Conservation (phyloP, 2,797 vertebrate species). For the Tamandua tetradactyla region DNA sequence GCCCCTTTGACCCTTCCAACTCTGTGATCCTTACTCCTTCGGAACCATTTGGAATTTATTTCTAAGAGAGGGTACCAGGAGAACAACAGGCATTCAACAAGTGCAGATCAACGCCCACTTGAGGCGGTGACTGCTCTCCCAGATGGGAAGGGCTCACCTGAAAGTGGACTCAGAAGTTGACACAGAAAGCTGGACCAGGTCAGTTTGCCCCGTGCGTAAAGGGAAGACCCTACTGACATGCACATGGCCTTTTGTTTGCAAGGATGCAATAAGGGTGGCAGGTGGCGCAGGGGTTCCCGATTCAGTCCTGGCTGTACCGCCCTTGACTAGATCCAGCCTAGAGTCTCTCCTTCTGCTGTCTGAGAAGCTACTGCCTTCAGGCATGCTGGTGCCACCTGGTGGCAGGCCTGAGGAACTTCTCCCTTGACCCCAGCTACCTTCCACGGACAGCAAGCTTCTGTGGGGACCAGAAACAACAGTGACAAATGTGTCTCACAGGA, state of each 20-base stretch:
- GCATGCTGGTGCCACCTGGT: neutral
- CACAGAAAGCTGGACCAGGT: neutral
- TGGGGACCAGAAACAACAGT: neutral
- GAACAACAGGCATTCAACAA: rapidly evolving
- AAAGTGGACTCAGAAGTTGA: rapidly evolving
- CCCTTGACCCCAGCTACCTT: neutral
- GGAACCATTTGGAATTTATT: neutral
- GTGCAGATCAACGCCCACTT: rapidly evolving
- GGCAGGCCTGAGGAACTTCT: neutral
- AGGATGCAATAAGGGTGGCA: neutral
- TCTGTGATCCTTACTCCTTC: rapidly evolving
- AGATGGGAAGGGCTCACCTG: rapidly evolving
- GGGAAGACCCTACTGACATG: rapidly evolving
- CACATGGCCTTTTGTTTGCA: neutral
- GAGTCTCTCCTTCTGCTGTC: no score
- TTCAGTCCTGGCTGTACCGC: rapidly evolving
- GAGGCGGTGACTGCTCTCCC: neutral
- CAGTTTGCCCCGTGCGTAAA: neutral
- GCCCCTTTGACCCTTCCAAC: neutral
- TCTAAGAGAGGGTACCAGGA: rapidly evolving
- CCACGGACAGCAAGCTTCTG: neutral
- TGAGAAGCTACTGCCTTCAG: neutral
- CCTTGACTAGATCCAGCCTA: neutral
- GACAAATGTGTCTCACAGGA: neutral
- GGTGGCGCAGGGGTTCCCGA: rapidly evolving